Base-by-base conservation (phyloP, 2,797 vertebrate genomes). In the Schizopygopsis pylzovi region DNA sequence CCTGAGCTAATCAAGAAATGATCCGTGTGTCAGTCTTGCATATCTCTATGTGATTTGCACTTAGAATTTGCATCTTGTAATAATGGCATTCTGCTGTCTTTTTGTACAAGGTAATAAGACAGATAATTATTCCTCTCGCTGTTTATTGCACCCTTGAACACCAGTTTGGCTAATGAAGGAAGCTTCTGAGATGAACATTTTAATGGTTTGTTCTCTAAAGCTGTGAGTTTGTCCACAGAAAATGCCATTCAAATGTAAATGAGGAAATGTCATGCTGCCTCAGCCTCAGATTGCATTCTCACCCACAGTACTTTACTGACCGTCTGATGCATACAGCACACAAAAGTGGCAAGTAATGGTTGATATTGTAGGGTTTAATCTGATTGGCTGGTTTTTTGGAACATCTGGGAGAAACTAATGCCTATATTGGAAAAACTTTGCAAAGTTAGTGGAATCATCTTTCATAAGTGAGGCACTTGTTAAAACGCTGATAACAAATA, bases 71-170 rank as follows among this genome's bases (percentile, higher is more conserved):
- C 61, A 9, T 61, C 9, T 77, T 52, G 6, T 78, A 22, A 65
- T 71, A 70, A 76, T 77, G 13, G 41, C 67, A 82, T 63, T 43
- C 13, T 45, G 16, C 6, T 54, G 12, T 72, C 4, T 47, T 67
- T 70, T 78, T 73, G 84, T 65, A 72, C 33, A 43, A 41, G 13
- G 41, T 79, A 75, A 65, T 81, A 88, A 80, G 68, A 72, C 71
- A 43, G 72, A 84, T 68, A 52, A 68, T 84, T 84, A 78, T 72
- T 84, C 8, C 11, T 71, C 65, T 49, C 37, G 20, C 33, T 45
- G n/a, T 52, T 83, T 82, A 56, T 72, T 73, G 76, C 72, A 63
- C 45, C 63, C 22, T 39, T 41, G 28, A 54, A 76, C 41, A 28
- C n/a, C 25, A n/a, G 16, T 54, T 37, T 22, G 9, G 59, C 37